phyloP scores from a whole-genome alignment of 2,113 vertebrate species.

The Gyps fulvus region DNA sequence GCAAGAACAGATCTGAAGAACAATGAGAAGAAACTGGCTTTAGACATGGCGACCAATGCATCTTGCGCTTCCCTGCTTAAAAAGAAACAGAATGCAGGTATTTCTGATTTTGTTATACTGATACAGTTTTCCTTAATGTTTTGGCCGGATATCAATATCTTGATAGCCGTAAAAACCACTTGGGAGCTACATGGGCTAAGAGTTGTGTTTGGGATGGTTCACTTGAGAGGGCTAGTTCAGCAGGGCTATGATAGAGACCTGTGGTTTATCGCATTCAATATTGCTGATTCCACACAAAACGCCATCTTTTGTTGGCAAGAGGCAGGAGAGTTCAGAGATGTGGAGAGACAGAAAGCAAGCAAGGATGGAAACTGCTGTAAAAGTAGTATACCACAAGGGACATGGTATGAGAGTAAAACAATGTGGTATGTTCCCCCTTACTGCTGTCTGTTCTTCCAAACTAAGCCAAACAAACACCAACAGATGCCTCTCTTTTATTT shows the following conservation, averaged over 20 bases:
- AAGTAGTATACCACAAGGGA: background rate
- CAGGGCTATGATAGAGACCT: background rate
- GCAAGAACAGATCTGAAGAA: constrained; percentile 89
- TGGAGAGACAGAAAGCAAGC: background rate
- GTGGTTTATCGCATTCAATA: background rate
- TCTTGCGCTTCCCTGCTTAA: constrained; percentile 91
- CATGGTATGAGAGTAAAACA: background rate
- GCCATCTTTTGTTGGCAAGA: background rate
- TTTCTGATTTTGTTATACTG: background rate
- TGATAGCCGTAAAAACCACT: background rate
- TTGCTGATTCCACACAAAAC: background rate
- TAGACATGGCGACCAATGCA: constrained; percentile 95
- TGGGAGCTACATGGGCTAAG: background rate
- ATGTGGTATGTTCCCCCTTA: background rate
- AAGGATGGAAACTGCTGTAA: background rate
- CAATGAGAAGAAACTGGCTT: constrained; percentile 94
- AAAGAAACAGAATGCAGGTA: constrained; percentile 83
- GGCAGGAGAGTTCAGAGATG: background rate
- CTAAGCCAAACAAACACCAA: background rate
- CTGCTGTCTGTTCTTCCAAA: background rate
- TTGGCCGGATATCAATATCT: background rate
- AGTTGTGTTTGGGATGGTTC: background rate
- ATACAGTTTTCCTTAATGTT: background rate
- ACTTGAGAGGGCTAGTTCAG: background rate
- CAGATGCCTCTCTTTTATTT: background rate